Conservation (phyloP, 2,113 vertebrate genomes). For the Nycticryphes semicollaris region DNA sequence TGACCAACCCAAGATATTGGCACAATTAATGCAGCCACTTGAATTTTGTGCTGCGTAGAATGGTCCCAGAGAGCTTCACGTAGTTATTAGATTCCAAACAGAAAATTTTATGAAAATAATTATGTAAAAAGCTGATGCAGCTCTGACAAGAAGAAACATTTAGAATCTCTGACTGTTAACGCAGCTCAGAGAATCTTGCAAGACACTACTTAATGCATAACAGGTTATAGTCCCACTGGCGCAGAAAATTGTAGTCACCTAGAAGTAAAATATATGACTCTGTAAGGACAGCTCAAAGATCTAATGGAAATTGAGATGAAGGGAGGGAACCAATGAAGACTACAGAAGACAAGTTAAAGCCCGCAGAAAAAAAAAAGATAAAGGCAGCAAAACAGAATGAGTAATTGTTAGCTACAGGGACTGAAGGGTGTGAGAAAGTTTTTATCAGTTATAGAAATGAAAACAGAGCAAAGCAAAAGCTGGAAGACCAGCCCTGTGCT, state of each 20-base stretch:
- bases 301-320: background rate
- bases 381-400: slow-evolving; percentile 32
- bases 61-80: background rate
- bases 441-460: slow-evolving; percentile 24
- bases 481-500: background rate
- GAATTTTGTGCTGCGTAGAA: background rate
- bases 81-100: background rate
- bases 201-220: slow-evolving; percentile 17
- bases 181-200: background rate
- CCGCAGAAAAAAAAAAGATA: background rate
- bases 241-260: slow-evolving; percentile 33
- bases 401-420: slow-evolving; percentile 16
- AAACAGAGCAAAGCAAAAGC: background rate
- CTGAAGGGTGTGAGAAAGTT: background rate
- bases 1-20: background rate
- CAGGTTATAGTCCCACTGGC: background rate
- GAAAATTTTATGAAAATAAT: background rate
- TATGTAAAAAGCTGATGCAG: background rate
- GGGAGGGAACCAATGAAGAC: background rate
- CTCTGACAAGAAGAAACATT: background rate
- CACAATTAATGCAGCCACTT: background rate
- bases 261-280: background rate
- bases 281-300: background rate
- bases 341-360: background rate
- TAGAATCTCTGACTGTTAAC: background rate